These are phyloP conservation scores for Drosophila sordidula DNA, from an alignment of 2,888 invertebrate species.

Conservation along the genomic window DNA sequence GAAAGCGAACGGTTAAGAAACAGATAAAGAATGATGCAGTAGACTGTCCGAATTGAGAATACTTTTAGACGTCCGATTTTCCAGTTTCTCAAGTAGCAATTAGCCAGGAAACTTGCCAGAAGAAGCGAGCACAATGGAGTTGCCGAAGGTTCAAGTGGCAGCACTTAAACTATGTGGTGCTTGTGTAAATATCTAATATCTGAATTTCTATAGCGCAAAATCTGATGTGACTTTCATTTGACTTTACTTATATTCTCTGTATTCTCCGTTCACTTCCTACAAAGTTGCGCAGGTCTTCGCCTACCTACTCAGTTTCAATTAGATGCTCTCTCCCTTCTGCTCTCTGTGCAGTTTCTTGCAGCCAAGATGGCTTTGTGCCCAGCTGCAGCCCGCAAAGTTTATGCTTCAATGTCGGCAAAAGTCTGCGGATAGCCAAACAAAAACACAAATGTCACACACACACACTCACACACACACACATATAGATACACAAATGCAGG, in stretches of 20 bases:
- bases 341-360: slow-evolving; percentile 1
- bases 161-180: neutral
- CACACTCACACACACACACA: slow-evolving; percentile 5
- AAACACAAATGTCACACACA: slow-evolving; percentile 30
- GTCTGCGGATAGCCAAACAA: slow-evolving; percentile 36
- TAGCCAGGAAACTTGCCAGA: slow-evolving; percentile 43
- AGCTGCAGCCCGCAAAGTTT: slow-evolving; percentile 35
- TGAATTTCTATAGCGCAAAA: neutral
- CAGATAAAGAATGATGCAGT: slow-evolving; percentile 19
- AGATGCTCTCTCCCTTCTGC: slow-evolving; percentile 23
- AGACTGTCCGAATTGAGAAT: neutral
- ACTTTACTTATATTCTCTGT: slow-evolving; percentile 16
- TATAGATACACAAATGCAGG: slow-evolving; percentile 5
- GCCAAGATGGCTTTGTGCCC: slow-evolving; percentile 19
- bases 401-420: slow-evolving; percentile 37
- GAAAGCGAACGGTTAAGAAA: slow-evolving; percentile 32
- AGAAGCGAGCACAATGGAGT: slow-evolving; percentile 6
- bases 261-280: slow-evolving; percentile 18
- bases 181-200: neutral
- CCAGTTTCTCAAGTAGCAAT: slow-evolving; percentile 65
- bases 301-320: slow-evolving; percentile 55
- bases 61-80: slow-evolving; percentile 8
- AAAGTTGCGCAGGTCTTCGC: slow-evolving; percentile 10
- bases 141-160: slow-evolving; percentile 7
- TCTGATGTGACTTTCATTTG: slow-evolving; percentile 36